Conservation (phyloP, 2,797 vertebrate species). For the Karalla daura region DNA sequence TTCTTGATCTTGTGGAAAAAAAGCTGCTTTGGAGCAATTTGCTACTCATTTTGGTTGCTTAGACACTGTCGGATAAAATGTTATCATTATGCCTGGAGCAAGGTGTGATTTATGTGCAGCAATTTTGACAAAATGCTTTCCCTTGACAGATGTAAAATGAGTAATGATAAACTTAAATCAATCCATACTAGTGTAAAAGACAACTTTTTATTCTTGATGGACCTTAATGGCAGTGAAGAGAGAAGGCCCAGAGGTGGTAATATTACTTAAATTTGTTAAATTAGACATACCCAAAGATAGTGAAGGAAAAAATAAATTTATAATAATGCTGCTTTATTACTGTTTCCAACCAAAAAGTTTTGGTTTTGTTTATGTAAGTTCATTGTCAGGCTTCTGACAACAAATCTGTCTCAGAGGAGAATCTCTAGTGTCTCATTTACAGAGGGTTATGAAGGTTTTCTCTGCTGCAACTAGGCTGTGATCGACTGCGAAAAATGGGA, state of each 20-base stretch:
- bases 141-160: constrained; percentile 7
- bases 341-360: neutral
- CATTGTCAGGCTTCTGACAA: too few relatives aligned
- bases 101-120: neutral
- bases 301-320: neutral
- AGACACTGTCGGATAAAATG: constrained; percentile 4
- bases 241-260: neutral
- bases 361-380: too few relatives aligned
- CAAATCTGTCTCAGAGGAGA: too few relatives aligned
- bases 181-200: neutral
- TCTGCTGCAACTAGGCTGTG: neutral
- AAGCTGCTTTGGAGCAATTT: constrained; percentile 13
- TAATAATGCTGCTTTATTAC: neutral
- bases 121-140: neutral
- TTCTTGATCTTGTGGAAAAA: constrained; percentile 41
- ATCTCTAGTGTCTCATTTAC: constrained; percentile 1
- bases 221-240: neutral
- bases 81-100: constrained; percentile 7
- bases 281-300: neutral
- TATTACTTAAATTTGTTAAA: neutral
- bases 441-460: neutral
- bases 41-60: constrained; percentile 20
- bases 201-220: neutral
- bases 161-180: neutral
- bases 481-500: too few relatives aligned